Conservation (phyloP, 1,140 invertebrate genomes). For the Macrostomum lignano region DNA sequence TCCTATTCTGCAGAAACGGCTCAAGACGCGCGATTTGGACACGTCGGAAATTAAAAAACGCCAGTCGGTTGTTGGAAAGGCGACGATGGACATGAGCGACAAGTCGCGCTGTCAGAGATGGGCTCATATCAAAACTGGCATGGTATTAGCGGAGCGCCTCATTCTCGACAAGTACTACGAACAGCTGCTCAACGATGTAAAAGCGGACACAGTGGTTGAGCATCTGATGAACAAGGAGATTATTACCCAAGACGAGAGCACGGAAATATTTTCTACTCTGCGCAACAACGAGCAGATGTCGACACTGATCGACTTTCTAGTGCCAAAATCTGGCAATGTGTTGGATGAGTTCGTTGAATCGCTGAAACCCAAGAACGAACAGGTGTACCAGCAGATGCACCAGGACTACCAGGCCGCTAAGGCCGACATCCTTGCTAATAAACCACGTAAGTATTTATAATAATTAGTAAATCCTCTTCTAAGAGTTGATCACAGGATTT, state of each 20-base stretch:
- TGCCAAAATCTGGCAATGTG: not conserved
- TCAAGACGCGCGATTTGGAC: no score
- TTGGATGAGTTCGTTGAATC: not conserved
- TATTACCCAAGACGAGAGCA: not conserved
- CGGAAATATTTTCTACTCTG: not conserved
- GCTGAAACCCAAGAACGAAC: not conserved
- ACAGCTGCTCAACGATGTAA: not conserved
- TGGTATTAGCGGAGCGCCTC: no score
- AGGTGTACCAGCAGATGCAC: not conserved
- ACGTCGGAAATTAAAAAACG: no score
- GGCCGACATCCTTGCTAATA: not conserved
- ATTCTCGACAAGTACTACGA: not conserved
- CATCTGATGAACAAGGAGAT: not conserved
- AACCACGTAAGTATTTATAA: slow-evolving; percentile 1
- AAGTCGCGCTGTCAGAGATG: no score
- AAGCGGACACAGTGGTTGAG: slow-evolving; percentile 1
- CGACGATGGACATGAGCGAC: no score
- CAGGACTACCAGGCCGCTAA: slow-evolving; percentile 1
- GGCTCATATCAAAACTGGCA: no score
- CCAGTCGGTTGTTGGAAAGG: no score
- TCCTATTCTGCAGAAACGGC: no score
- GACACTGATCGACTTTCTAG: not conserved
- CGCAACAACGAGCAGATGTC: not conserved
- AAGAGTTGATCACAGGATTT: not conserved
- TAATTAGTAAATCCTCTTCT: not conserved